These are phyloP conservation scores for Penelope pileata DNA, from an alignment of 2,113 vertebrate species.

Conservation along the genomic window DNA sequence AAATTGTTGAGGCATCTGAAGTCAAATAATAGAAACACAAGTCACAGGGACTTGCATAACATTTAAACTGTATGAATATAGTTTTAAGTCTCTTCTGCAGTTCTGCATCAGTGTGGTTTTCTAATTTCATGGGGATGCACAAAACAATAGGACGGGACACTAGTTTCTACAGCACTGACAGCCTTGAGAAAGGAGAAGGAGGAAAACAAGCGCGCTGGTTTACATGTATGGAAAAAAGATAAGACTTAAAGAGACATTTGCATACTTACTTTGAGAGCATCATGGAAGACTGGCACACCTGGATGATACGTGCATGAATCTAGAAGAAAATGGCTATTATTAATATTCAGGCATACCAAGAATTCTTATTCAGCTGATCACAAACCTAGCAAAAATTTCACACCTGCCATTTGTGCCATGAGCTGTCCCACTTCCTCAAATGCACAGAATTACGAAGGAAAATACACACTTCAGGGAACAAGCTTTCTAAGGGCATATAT, in stretches of 20 bases:
- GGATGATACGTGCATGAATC: conserved; percentile 93
- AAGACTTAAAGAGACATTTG: neutral
- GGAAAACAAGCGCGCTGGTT: neutral
- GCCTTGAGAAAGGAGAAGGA: neutral
- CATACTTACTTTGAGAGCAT: conserved; percentile 92
- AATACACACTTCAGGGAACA: neutral
- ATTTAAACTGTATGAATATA: neutral
- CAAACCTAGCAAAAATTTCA: neutral
- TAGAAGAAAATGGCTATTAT: conserved; percentile 58
- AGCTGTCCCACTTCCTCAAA: neutral
- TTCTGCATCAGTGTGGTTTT: neutral
- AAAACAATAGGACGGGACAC: neutral
- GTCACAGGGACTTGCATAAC: neutral
- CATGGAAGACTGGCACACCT: conserved; percentile 96
- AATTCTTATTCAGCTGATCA: neutral
- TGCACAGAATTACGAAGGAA: neutral
- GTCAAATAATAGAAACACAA: neutral
- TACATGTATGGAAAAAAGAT: neutral
- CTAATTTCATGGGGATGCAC: neutral
- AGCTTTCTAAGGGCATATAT: neutral
- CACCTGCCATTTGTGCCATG: neutral
- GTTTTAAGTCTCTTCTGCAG: neutral
- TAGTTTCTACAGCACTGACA: neutral
- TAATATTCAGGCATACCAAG: neutral
- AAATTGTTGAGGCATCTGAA: neutral